phyloP scores from a whole-genome alignment of 1,140 invertebrate species.

The Bombus polaris region DNA sequence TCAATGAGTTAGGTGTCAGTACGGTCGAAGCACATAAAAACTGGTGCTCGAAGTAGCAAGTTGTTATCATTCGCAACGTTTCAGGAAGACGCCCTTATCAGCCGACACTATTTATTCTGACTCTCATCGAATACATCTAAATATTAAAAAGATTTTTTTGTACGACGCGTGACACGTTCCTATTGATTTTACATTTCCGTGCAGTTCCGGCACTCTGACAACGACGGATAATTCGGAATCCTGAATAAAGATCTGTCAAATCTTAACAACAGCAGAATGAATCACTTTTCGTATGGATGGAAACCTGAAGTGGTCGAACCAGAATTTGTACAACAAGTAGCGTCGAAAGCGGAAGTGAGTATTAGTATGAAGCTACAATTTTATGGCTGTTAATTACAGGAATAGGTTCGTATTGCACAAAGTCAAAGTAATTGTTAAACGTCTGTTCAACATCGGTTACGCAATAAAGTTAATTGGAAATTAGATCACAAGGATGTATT shows the following conservation, averaged over 20 bases:
- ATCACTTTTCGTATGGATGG: slow-evolving; percentile 66
- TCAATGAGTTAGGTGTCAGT: not conserved
- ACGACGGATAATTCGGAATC: not conserved
- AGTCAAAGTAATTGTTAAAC: not conserved
- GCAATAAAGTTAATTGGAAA: slow-evolving; percentile 19
- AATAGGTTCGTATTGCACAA: not conserved
- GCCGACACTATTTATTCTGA: not conserved
- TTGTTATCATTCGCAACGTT: slow-evolving; percentile 1
- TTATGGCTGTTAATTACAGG: not conserved
- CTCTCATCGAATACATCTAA: no score
- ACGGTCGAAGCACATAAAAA: not conserved
- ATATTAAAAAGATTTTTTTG: not conserved
- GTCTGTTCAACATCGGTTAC: not conserved
- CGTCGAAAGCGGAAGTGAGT: slow-evolving; percentile 73
- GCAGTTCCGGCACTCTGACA: not conserved
- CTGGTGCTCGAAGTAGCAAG: not conserved
- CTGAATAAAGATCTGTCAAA: not conserved
- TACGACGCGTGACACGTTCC: not conserved
- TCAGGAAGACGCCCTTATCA: not conserved
- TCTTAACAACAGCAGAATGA: slow-evolving; percentile 39
- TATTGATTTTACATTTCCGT: not conserved
- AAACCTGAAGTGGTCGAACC: slow-evolving; percentile 70
- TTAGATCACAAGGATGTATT: not conserved
- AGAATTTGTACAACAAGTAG: slow-evolving; percentile 61
- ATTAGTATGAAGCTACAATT: slow-evolving; percentile 9